These are phyloP conservation scores for Odontophorus gujanensis DNA, from an alignment of 2,113 vertebrate species.

Conservation along the genomic window DNA sequence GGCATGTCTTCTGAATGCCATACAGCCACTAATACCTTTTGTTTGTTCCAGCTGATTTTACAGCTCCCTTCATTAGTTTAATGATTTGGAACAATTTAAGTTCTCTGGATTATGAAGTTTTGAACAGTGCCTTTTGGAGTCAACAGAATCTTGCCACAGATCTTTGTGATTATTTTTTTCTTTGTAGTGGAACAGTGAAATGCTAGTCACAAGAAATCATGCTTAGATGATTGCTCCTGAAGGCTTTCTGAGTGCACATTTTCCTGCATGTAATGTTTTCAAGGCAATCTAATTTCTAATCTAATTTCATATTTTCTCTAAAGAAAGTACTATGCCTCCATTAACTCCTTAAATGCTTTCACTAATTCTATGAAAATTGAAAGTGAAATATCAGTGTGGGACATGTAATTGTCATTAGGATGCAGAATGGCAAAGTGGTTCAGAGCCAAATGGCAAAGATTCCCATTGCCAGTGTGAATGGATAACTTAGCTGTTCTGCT, in stretches of 20 bases:
- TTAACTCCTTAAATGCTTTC: slow-evolving; percentile 68
- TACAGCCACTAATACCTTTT: rapidly evolving
- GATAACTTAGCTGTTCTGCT: slow-evolving; percentile 21
- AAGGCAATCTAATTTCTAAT: slow-evolving; percentile 65
- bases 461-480: slow-evolving; percentile 20
- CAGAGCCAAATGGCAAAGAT: slow-evolving; percentile 61
- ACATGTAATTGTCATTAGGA: slow-evolving; percentile 48
- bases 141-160: background rate
- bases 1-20: rapidly evolving
- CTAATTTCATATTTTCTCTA: slow-evolving; percentile 59
- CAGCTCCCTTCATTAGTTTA: background rate
- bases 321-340: slow-evolving; percentile 51
- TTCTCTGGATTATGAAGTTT: background rate
- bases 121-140: background rate
- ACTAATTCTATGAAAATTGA: slow-evolving; percentile 61
- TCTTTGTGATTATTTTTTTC: background rate
- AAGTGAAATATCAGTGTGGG: slow-evolving; percentile 49
- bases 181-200: background rate
- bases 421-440: slow-evolving; percentile 27
- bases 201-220: slow-evolving; percentile 3
- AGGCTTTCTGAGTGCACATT: slow-evolving; percentile 49
- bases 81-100: background rate
- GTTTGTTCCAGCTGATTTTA: background rate
- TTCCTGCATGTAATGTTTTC: slow-evolving; percentile 42
- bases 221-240: slow-evolving; percentile 40